A percentile compares a stretch with the other conserved stretches of the same genome.
phyloP scores from a whole-genome alignment of 2,113 vertebrate species.

The Gallinago media region DNA sequence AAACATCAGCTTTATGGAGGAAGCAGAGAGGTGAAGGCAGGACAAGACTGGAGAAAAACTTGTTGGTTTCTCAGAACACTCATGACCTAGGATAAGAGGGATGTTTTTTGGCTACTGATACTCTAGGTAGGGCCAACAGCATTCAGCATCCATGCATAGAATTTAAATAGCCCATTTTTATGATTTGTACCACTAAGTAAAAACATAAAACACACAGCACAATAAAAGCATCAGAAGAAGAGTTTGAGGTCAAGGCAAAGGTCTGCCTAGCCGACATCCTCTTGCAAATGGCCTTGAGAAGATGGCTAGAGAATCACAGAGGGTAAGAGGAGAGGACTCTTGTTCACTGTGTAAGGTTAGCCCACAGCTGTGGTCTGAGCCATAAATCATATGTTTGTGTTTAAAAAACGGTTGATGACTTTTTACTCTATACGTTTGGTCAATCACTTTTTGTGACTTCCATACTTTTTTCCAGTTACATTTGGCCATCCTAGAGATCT shows the following conservation, averaged over 20 bases:
- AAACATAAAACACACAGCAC: neutral
- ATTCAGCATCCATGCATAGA: neutral
- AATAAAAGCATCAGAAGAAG: neutral
- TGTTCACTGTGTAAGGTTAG: neutral
- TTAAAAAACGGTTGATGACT: neutral
- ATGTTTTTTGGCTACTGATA: neutral
- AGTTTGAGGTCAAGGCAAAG: neutral
- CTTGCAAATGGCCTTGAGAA: neutral
- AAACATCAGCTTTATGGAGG: neutral
- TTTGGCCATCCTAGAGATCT: neutral
- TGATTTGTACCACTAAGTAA: neutral
- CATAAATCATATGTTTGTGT: neutral
- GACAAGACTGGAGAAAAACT: neutral
- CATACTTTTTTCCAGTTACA: neutral
- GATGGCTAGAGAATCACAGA: neutral
- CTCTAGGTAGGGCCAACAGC: neutral
- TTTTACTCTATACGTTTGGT: neutral
- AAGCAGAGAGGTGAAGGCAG: neutral
- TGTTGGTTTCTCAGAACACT: neutral
- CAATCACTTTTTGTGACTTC: neutral
- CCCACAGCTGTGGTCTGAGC: neutral
- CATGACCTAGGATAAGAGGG: neutral
- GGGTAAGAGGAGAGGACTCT: neutral
- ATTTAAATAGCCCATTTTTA: conserved; percentile 28
- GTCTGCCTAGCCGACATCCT: neutral